Conservation (phyloP, 1,140 invertebrate genomes). For the Conus ventricosus region DNA sequence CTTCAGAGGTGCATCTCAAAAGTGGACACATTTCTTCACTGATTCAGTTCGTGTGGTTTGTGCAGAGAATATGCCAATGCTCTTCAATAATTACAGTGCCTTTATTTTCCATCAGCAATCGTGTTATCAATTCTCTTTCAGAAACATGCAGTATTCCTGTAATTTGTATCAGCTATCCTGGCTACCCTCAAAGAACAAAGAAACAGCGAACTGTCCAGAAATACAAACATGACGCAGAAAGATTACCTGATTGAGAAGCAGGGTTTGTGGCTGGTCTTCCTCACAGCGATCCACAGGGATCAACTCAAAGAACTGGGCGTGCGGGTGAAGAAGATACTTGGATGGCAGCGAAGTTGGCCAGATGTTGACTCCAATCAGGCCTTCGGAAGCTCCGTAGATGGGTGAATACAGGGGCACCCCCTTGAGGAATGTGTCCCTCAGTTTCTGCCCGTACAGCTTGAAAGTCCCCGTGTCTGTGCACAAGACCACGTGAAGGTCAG, state of each 20-base stretch:
- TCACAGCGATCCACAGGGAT: constrained; percentile 66
- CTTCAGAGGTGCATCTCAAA: too few species aligned
- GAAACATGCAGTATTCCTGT: too few species aligned
- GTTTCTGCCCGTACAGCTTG: constrained; percentile 64
- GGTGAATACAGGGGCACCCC: constrained; percentile 69
- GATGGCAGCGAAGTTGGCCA: constrained; percentile 62
- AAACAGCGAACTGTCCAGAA: neutral
- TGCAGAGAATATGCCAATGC: too few species aligned
- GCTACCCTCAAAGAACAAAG: too few species aligned
- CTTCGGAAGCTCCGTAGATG: constrained; percentile 73
- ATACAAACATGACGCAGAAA: neutral
- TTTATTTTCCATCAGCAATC: too few species aligned
- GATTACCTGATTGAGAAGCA: constrained; percentile 68
- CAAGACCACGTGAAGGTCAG: constrained; percentile 66
- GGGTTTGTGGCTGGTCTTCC: constrained; percentile 65
- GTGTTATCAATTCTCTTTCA: too few species aligned
- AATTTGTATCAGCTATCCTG: too few species aligned
- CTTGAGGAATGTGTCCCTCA: constrained; percentile 64
- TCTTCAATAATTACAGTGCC: too few species aligned
- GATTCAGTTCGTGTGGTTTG: too few species aligned
- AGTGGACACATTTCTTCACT: too few species aligned
- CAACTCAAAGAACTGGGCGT: constrained; percentile 71
- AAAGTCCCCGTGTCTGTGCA: constrained; percentile 69
- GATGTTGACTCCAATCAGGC: constrained; percentile 71
- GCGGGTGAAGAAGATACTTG: constrained; percentile 64